Evolutionary conservation across 2,888 invertebrate genomes (phyloP), one percentile per base, ranked within the genome.

Genomic region (Sialis lutaria): DNA sequence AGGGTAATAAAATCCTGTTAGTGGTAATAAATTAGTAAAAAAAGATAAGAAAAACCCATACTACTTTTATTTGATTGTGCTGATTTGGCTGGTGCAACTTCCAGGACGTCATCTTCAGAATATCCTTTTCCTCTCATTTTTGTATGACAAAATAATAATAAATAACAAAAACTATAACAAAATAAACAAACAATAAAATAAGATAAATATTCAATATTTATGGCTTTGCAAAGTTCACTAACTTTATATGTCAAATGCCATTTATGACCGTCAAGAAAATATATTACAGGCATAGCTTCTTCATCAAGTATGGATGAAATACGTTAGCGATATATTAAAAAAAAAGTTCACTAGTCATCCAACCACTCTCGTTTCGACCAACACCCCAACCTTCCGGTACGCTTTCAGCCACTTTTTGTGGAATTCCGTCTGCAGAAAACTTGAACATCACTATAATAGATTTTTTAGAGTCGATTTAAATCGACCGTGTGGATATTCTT

Each of bases 281-380:
- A 52, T 47, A 58, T 56, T 6, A 58, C 55, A 30, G 56, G 53
- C 12, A 56, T 48, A 49, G 50, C 44, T 53, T 52, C 42, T 49
- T 40, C 33, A 54, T 40, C 10, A 55, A 41, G 45, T 51, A 49
- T 33, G 54, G 55, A 51, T 56, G 49, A 49, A 55, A 56, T 40
- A 53, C 47, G 10, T 57, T 57, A 33, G 45, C 54, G 37, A 58
- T 54, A 44, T 55, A 58, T 44, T 58, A 54, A 48, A 54, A 58
- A 51, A 58, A 58, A 7, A 54, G 52, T 51, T 56, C 52, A 10
- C 54, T 47, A 8, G 55, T 59, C 59, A 58, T 60, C 57, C 57
- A 57, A 4, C 58, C 58, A 52, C 55, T 57, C n/a, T 58, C 58
- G 46, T 53, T 53, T 48, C 55, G 45, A 6, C 56, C 57, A 40